Evolutionary conservation across 2,113 vertebrate genomes (phyloP).

Genomic region (Sorex araneus): DNA sequence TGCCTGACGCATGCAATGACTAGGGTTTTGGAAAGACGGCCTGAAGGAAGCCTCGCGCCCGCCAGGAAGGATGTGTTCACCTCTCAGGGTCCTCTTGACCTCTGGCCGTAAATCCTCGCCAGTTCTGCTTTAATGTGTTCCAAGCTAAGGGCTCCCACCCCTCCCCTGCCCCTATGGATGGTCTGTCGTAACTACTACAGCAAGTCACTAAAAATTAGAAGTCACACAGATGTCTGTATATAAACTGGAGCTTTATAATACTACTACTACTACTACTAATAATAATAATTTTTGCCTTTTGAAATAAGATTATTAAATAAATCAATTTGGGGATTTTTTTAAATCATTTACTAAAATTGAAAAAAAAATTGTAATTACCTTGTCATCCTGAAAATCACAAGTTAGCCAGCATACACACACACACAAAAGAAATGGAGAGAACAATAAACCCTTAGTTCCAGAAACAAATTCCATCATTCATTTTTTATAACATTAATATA

Average conservation of each 20-base stretch:
- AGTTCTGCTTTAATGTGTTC: too few species aligned
- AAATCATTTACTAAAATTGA: constrained; percentile 49
- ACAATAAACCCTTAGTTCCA: constrained; percentile 77
- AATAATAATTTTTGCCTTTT: neutral
- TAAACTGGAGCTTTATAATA: neutral
- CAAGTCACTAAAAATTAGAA: neutral
- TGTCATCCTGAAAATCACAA: constrained; percentile 95
- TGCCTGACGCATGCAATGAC: too few species aligned
- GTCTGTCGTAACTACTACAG: neutral
- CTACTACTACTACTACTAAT: too few species aligned
- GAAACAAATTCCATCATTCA: constrained; percentile 56
- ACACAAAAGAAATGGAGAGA: constrained; percentile 85
- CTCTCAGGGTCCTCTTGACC: neutral
- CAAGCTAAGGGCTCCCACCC: neutral
- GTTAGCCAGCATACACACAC: constrained; percentile 86
- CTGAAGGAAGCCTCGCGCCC: neutral
- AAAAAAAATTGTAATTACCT: constrained; percentile 90
- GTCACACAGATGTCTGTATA: neutral
- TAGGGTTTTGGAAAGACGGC: neutral
- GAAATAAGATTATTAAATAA: constrained; percentile 12
- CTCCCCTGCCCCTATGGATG: neutral
- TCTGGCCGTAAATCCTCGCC: neutral
- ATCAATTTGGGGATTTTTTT: constrained; percentile 50
- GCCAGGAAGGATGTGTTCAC: neutral
- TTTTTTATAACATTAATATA: constrained; percentile 72